Conservation (phyloP, 2,888 invertebrate genomes). For the Uropetala carovei region DNA sequence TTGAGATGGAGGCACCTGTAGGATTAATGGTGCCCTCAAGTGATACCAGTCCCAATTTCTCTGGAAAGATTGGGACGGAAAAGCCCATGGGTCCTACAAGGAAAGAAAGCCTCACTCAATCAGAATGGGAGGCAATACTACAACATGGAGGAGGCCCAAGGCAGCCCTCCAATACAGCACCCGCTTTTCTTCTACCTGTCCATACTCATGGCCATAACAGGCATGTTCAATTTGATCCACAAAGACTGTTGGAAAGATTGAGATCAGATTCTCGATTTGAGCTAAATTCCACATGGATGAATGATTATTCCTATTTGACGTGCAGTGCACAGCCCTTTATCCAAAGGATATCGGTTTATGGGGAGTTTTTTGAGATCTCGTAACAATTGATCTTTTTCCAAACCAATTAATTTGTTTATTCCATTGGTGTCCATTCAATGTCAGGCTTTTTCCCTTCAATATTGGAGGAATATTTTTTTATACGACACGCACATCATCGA, state of each 20-base stretch:
- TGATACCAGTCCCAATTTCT: constrained; percentile 58
- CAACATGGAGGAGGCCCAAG: constrained; percentile 34
- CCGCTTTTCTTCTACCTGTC: neutral
- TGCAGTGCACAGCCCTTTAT: constrained; percentile 90
- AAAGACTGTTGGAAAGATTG: constrained; percentile 83
- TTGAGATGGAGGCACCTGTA: constrained; percentile 11
- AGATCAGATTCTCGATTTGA: constrained; percentile 80
- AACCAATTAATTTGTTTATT: constrained; percentile 3
- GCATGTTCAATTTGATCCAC: constrained; percentile 81
- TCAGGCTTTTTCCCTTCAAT: constrained; percentile 46
- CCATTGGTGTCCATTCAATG: constrained; percentile 37
- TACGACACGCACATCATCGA: constrained; percentile 45
- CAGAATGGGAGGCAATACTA: constrained; percentile 39
- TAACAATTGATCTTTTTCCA: neutral
- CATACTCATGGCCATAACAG: constrained; percentile 28
- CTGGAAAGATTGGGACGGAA: constrained; percentile 45
- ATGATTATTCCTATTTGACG: constrained; percentile 83
- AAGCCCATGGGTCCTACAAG: constrained; percentile 40
- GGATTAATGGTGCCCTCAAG: neutral
- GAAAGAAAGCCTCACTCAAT: constrained; percentile 35
- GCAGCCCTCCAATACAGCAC: constrained; percentile 5
- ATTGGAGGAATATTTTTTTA: constrained; percentile 52
- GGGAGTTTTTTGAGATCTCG: constrained; percentile 82
- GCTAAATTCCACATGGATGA: constrained; percentile 79
- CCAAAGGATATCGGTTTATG: constrained; percentile 86